Conservation (phyloP, 53 echinoderm and acorn worm species). For the Henricia sp. region DNA sequence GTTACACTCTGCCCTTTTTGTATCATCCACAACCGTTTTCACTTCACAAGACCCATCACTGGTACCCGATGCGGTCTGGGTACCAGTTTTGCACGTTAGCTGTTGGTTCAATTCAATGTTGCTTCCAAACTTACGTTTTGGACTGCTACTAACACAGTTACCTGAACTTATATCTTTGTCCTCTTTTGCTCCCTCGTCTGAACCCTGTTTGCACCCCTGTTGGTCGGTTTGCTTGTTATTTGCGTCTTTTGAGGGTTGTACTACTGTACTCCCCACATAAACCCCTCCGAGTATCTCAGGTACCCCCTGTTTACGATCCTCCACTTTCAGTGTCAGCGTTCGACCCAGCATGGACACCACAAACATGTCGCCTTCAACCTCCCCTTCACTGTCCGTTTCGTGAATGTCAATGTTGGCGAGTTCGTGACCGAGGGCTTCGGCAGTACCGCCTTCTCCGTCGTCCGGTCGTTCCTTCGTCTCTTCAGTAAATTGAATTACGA, state of each 20-base stretch:
- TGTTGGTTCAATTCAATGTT: no score
- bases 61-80: no score
- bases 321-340: conserved; percentile 24
- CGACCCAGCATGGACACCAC: conserved; percentile 51
- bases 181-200: background rate
- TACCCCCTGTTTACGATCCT: conserved; percentile 10
- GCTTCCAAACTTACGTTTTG: no score
- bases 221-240: background rate
- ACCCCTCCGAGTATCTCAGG: conserved; percentile 47
- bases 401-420: background rate
- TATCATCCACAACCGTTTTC: no score
- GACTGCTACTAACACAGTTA: background rate
- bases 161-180: background rate
- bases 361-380: conserved; percentile 34
- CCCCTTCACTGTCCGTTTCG: conserved; percentile 20
- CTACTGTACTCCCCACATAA: conserved; percentile 29
- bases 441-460: background rate
- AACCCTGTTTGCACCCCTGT: background rate
- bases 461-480: background rate
- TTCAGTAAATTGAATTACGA: conserved; percentile 32
- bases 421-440: background rate
- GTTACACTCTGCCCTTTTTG: no score
- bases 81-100: no score
- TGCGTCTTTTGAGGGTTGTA: background rate
- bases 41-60: no score